Conservation (phyloP, 2,797 vertebrate species). For the Cynodonichthys magdalenae region DNA sequence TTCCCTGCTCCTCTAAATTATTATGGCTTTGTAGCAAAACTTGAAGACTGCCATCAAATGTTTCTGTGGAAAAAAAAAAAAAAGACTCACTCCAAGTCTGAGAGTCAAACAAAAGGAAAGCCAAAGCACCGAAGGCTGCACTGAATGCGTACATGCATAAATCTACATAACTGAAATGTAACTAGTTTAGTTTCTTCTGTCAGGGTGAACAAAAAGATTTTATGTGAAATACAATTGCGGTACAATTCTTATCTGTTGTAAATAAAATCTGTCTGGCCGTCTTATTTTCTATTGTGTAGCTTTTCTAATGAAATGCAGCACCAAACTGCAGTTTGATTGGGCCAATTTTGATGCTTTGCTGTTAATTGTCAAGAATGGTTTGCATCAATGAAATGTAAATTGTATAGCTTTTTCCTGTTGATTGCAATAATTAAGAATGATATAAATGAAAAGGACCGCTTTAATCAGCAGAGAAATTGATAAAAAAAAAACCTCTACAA, state of each 20-base stretch:
- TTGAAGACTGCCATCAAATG: constrained; percentile 29
- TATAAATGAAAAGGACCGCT: constrained; percentile 12
- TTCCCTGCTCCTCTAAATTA: constrained; percentile 28
- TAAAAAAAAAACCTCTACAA: not conserved
- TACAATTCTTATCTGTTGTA: not conserved
- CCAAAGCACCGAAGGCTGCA: not conserved
- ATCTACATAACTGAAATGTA: not conserved
- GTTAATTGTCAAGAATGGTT: constrained; percentile 14
- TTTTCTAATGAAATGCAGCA: constrained; percentile 5
- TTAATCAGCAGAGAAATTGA: constrained; percentile 12
- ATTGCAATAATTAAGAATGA: constrained; percentile 13
- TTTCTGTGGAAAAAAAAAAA: constrained; percentile 2
- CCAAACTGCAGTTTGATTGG: not conserved
- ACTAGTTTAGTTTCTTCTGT: not conserved
- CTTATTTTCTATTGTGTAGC: not conserved
- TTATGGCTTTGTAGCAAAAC: constrained; percentile 16
- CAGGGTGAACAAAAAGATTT: not conserved
- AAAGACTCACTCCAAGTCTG: not conserved
- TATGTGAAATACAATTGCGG: no score
- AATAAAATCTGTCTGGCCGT: not conserved
- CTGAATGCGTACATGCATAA: not conserved
- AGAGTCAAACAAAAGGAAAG: constrained; percentile 21
- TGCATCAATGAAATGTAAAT: constrained; percentile 23
- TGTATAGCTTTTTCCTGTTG: constrained; percentile 14
- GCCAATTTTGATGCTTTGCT: not conserved